phyloP scores from a whole-genome alignment of 1,140 invertebrate species.

The Solenopsis invicta region DNA sequence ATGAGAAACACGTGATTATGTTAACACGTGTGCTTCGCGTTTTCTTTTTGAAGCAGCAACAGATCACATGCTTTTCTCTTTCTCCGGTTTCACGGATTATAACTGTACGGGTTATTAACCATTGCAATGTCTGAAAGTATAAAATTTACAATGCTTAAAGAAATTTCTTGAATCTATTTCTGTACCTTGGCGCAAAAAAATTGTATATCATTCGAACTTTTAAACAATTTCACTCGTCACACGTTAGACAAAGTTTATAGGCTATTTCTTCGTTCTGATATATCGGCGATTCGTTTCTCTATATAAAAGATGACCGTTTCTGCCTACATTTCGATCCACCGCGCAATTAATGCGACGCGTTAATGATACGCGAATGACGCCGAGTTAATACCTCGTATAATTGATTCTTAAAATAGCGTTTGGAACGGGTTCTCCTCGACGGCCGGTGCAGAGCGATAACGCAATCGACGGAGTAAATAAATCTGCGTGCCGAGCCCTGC shows the following conservation, averaged over 20 bases:
- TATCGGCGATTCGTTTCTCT: slow-evolving; percentile 5
- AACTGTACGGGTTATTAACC: neutral
- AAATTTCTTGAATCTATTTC: neutral
- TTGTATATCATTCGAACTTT: neutral
- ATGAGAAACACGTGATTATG: neutral
- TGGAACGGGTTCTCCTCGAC: slow-evolving; percentile 41
- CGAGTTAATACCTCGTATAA: slow-evolving; percentile 52
- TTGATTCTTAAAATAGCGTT: slow-evolving; percentile 62
- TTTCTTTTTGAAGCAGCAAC: neutral
- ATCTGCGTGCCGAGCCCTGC: slow-evolving; percentile 49
- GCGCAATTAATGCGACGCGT: slow-evolving; percentile 44
- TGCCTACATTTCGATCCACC: neutral
- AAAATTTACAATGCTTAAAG: neutral
- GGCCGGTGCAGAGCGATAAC: slow-evolving; percentile 27
- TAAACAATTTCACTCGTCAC: neutral
- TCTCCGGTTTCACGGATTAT: neutral
- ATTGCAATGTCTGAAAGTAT: neutral
- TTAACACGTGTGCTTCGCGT: neutral
- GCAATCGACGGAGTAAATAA: slow-evolving; percentile 59
- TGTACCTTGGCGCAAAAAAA: neutral
- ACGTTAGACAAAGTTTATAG: slow-evolving; percentile 5
- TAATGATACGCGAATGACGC: slow-evolving; percentile 55
- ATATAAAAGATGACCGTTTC: neutral
- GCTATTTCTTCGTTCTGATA: slow-evolving; percentile 15
- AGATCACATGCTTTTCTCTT: neutral